Evolutionary conservation across 2,888 invertebrate species (phyloP).

Genomic region (Zygogramma bicolorata): DNA sequence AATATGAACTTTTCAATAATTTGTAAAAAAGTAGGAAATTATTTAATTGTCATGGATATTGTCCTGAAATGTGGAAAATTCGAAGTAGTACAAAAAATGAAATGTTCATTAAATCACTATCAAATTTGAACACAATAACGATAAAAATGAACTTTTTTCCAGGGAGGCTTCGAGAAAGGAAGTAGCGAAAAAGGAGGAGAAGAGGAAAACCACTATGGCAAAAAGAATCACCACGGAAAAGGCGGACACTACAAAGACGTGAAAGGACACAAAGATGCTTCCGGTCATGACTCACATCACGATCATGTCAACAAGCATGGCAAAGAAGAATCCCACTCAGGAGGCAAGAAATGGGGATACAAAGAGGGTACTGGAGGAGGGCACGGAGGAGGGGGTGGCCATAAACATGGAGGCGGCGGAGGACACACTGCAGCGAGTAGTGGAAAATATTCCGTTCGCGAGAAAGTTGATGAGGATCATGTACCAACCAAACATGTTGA

Average conservation of each 20-base stretch:
- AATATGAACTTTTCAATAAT: no score
- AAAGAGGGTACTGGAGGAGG: conserved; percentile 49
- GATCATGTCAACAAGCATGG: conserved; percentile 67
- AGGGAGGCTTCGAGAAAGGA: conserved; percentile 73
- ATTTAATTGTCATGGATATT: no score
- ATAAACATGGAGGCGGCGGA: conserved; percentile 28
- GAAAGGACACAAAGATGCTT: conserved; percentile 72
- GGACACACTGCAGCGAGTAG: conserved; percentile 16
- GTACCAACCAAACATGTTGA: background rate
- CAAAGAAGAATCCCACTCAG: conserved; percentile 63
- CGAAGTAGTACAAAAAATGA: no score
- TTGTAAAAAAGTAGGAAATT: no score
- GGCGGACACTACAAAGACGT: conserved; percentile 70
- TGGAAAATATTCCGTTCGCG: conserved; percentile 19
- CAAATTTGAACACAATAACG: background rate
- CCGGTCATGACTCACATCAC: conserved; percentile 72
- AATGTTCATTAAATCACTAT: no score
- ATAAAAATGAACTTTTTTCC: conserved; percentile 40
- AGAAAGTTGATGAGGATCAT: background rate
- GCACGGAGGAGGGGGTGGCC: conserved; percentile 37
- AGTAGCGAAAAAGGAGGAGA: conserved; percentile 69
- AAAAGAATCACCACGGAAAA: conserved; percentile 71
- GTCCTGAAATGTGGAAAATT: no score
- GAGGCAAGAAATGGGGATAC: conserved; percentile 71
- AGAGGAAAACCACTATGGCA: conserved; percentile 71